Evolutionary conservation across 2,888 invertebrate species (phyloP).

Genomic region (Junonia oenone): DNA sequence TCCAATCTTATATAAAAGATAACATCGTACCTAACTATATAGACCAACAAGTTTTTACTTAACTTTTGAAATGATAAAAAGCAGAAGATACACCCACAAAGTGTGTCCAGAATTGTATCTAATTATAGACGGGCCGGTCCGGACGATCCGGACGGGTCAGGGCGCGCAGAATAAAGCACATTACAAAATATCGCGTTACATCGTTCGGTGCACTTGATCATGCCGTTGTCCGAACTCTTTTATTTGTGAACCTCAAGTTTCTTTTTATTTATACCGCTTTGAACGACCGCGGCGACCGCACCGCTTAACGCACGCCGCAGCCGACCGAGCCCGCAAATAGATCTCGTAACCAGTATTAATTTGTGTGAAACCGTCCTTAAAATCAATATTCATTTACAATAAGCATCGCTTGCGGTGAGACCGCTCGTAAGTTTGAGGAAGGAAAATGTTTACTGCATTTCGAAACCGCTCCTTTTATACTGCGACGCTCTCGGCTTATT

Average conservation of each 20-base stretch:
- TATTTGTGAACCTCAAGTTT: conserved; percentile 56
- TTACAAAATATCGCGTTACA: conserved; percentile 68
- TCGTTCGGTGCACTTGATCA: conserved; percentile 71
- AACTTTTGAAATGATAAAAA: conserved; percentile 1
- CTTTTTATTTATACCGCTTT: conserved; percentile 59
- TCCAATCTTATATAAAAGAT: too few relatives aligned
- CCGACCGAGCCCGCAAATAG: conserved; percentile 56
- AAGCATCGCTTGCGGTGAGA: conserved; percentile 36
- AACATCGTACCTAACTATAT: too few relatives aligned
- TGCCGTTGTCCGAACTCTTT: conserved; percentile 63
- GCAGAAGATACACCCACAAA: conserved; percentile 6
- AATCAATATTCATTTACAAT: conserved; percentile 50
- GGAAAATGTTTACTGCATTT: background rate
- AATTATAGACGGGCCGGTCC: conserved; percentile 55
- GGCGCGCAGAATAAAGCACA: conserved; percentile 48
- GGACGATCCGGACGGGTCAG: conserved; percentile 34
- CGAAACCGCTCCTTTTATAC: background rate
- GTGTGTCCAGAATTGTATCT: conserved; percentile 34
- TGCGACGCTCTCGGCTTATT: background rate
- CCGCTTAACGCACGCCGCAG: conserved; percentile 42
- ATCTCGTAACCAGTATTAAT: conserved; percentile 34
- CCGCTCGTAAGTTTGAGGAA: background rate
- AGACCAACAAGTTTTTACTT: too few relatives aligned
- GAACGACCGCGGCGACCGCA: conserved; percentile 56
- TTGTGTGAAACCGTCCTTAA: conserved; percentile 43